Evolutionary conservation across 1,140 invertebrate species (phyloP).

Genomic region (Paraescarpia echinospica): DNA sequence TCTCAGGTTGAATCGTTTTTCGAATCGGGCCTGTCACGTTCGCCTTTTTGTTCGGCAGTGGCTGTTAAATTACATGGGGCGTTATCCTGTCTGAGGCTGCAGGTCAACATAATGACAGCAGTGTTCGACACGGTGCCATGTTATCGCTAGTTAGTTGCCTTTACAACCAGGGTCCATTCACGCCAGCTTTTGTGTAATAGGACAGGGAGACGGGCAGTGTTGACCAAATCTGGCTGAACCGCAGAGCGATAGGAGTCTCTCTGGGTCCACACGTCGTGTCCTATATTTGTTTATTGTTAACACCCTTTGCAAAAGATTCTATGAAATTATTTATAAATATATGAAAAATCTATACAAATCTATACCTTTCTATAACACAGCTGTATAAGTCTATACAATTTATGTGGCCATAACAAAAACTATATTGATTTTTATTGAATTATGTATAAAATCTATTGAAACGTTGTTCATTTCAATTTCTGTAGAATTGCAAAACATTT

Average conservation of each 20-base stretch:
- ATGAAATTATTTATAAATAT: no score
- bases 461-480: no score
- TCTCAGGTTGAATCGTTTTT: not conserved
- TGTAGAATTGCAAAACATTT: no score
- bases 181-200: not conserved
- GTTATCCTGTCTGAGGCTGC: not conserved
- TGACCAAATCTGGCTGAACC: not conserved
- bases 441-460: no score
- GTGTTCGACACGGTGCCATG: not conserved
- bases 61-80: not conserved
- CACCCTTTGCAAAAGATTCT: no score
- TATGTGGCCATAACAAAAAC: no score
- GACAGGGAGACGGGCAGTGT: not conserved
- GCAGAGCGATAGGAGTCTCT: not conserved
- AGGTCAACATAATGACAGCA: not conserved
- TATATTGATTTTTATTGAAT: no score
- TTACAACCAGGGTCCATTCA: not conserved
- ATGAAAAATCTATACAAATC: no score
- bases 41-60: not conserved
- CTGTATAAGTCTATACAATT: no score
- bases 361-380: no score
- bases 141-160: not conserved
- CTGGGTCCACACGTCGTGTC: no score
- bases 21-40: not conserved
- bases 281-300: no score